Base-by-base conservation (phyloP, 2,797 vertebrate genomes). In the Platyrinchus mystaceus region DNA sequence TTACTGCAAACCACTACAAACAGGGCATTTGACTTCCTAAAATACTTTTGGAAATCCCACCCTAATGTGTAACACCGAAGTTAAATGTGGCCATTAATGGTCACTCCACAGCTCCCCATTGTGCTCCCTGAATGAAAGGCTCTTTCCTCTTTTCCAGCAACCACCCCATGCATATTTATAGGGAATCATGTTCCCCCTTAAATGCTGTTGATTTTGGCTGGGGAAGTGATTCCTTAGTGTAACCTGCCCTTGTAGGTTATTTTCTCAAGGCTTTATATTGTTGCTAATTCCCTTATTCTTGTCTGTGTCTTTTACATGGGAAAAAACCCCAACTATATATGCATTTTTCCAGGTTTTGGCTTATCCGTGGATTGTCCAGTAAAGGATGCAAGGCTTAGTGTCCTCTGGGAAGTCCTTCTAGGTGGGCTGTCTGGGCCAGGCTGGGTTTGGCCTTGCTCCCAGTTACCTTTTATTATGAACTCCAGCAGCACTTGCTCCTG, bases 201-300 rank as follows among this genome's bases (percentile, higher is more conserved):
- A 93, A 39, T 7, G 10, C 74, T 96, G 94, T 95, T 96, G 95
- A 17, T 76, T 87, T 95, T 95, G 94, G 96, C 96, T 95, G 75
- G 22, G 50, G 9, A 23, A 34, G 41, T 2, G 46, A 49, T 49
- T 79, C 46, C 69, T 84, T 66, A 46, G 26, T 44, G 88, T 63
- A 89, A 82, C 59, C 70, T 87, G 63, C 83, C 55, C 67, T 86
- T 32, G 47, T 22, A 50, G 47, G 56, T 52, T 94, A 22, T 86
- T 93, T 95, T 88, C 55, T 89, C 63, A 69, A 81, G 59, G 59
- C 55, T 87, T 90, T 49, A 7, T 39, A 21, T 64, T 64, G 50
- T 89, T 86, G 47, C 52, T n/a, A 41, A 79, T 76, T 70, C 71
- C 49, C 30, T 53, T 62, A 18, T 68, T 84, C 26, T 66, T 66